Evolutionary conservation across 2,113 vertebrate genomes (phyloP).

Genomic region (Dolichotis patagonum): DNA sequence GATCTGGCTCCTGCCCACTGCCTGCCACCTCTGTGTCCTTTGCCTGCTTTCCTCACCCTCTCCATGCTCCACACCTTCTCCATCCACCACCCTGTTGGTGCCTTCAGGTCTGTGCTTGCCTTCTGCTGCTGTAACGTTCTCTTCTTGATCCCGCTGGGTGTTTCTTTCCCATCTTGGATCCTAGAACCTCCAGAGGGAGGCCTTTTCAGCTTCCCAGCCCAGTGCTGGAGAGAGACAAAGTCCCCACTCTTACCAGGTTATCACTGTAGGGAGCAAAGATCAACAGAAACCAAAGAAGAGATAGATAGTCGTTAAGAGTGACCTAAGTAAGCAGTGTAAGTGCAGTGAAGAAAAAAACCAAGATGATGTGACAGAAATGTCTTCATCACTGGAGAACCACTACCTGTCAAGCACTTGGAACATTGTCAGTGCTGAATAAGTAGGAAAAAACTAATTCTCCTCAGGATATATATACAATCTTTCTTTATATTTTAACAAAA

Average conservation of each 20-base stretch:
- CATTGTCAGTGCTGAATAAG: not conserved
- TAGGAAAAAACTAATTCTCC: not conserved
- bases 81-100: not conserved
- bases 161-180: not conserved
- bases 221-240: not conserved
- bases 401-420: not conserved
- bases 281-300: not conserved
- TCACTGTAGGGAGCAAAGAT: not conserved
- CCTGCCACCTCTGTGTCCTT: not conserved
- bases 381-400: not conserved
- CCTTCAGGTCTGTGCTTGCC: not conserved
- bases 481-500: not conserved
- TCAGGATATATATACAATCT: not conserved
- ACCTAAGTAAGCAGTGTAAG: not conserved
- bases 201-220: not conserved
- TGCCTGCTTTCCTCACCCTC: not conserved
- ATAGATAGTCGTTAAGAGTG: accelerated
- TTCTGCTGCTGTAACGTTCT: not conserved
- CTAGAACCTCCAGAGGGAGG: not conserved
- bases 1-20: not conserved
- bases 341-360: slow-evolving; percentile 19
- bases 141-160: no score
- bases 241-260: not conserved
- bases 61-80: not conserved
- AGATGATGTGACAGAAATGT: not conserved